Conservation (phyloP, 2,888 invertebrate genomes). For the Sphaeridia pumilis region DNA sequence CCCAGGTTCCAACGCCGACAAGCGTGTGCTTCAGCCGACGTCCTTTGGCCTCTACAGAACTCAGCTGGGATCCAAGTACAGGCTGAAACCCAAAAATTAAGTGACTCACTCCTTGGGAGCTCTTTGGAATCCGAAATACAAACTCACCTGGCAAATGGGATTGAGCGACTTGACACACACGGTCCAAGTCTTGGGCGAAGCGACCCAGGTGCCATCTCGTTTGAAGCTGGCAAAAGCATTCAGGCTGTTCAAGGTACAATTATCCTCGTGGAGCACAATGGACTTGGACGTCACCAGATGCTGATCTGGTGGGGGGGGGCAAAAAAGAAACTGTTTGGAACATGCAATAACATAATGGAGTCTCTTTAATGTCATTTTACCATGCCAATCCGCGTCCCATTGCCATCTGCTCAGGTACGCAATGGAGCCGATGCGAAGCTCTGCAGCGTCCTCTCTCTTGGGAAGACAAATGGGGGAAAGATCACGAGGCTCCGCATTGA, state of each 20-base stretch:
- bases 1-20: constrained; percentile 13
- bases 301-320: neutral
- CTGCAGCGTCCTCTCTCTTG: constrained; percentile 3
- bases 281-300: constrained; percentile 2
- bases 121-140: too few relatives aligned
- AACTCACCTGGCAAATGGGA: too few relatives aligned
- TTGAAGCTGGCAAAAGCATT: neutral
- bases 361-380: constrained; percentile 2
- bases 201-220: neutral
- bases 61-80: constrained; percentile 3
- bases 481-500: neutral
- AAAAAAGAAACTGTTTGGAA: neutral
- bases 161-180: neutral
- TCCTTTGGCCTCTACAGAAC: constrained; percentile 4
- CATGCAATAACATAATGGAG: too few relatives aligned
- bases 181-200: neutral
- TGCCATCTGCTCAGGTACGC: constrained; percentile 3
- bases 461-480: constrained; percentile 9
- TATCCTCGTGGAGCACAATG: constrained; percentile 4
- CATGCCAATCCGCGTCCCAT: constrained; percentile 7
- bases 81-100: constrained; percentile 5
- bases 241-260: neutral
- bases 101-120: too few relatives aligned
- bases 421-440: neutral
- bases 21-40: constrained; percentile 2